A percentile compares a stretch with the other conserved stretches of the same genome.
Conservation (phyloP, 2,888 invertebrate species). For the Pristionchus arcanus region DNA sequence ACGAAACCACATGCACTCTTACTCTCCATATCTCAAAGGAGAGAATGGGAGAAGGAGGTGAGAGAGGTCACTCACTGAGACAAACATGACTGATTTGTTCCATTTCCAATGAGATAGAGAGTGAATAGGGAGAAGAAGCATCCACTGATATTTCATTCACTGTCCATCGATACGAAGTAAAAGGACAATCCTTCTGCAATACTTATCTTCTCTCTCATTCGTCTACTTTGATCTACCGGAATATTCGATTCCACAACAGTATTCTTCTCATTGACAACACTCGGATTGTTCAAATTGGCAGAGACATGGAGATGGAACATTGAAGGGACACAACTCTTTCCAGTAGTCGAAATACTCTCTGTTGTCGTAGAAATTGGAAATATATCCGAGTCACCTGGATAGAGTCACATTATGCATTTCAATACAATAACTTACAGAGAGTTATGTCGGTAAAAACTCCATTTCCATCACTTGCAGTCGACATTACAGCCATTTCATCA, state of each 20-base stretch:
- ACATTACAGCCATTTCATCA: neutral
- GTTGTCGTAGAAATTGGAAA: neutral
- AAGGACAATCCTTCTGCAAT: neutral
- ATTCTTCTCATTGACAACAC: neutral
- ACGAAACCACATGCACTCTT: conserved; percentile 28
- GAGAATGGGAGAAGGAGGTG: neutral
- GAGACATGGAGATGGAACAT: conserved; percentile 24
- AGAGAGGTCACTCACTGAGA: neutral
- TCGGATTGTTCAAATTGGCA: neutral
- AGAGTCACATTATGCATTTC: neutral
- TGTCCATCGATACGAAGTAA: conserved; percentile 34
- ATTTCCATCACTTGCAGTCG: neutral
- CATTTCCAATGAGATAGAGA: neutral
- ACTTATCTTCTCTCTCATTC: neutral
- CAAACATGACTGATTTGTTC: conserved; percentile 3
- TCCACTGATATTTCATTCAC: neutral
- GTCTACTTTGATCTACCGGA: neutral
- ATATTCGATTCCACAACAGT: conserved; percentile 37
- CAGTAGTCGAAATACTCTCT: neutral
- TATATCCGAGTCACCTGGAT: neutral
- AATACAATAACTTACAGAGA: neutral
- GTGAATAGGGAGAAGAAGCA: neutral
- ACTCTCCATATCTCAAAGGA: neutral
- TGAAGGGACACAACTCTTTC: conserved; percentile 9
- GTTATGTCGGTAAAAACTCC: neutral